Evolutionary conservation across 2,113 vertebrate species (phyloP), one percentile per base, ranked within the genome.

Genomic region (Ardeotis arabs): DNA sequence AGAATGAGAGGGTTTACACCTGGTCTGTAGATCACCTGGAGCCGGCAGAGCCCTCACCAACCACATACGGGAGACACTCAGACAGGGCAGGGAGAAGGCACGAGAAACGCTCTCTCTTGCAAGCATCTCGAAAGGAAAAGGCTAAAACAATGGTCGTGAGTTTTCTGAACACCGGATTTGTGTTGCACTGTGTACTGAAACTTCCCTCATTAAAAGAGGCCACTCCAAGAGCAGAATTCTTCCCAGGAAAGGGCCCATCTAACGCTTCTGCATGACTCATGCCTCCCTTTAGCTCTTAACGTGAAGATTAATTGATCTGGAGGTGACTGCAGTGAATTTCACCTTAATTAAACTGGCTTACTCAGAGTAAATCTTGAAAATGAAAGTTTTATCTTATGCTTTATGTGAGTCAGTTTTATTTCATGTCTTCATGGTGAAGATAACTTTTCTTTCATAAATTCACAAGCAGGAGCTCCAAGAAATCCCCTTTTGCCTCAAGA

Each of bases 401-500:
- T 88, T 88, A 47, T 73, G 58, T 84, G 91, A 95, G 69, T 79
- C 92, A 96, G 87, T 87, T 95, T 92, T 96, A 96, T 95, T 91
- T 96, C 96, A 95, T 84, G 84, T 95, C 95, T 96, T 95, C 96
- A 70, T 0, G 80, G 66, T 95, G 92, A 87, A 95, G 96, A 89
- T 91, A 95, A 95, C 44, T 91, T 95, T 97, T 96, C 95, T 96
- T 94, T 96, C 95, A 95, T 72, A 96, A 96, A 96, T 97, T 96
- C 95, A 90, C 77, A 96, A 94, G 95, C 88, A 94, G 94, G 92
- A 96, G 80, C 80, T 96, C 96, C 96, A 94, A 94, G 96, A 97
- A 96, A 96, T 96, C 92, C 88, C 96, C 93, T 93, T 96, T 97
- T 94, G 96, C 86, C 93, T 96, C 96, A 95, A 96, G 95, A 96